Conservation (phyloP, 2,797 vertebrate species). For the Neopelma chrysocephalum region DNA sequence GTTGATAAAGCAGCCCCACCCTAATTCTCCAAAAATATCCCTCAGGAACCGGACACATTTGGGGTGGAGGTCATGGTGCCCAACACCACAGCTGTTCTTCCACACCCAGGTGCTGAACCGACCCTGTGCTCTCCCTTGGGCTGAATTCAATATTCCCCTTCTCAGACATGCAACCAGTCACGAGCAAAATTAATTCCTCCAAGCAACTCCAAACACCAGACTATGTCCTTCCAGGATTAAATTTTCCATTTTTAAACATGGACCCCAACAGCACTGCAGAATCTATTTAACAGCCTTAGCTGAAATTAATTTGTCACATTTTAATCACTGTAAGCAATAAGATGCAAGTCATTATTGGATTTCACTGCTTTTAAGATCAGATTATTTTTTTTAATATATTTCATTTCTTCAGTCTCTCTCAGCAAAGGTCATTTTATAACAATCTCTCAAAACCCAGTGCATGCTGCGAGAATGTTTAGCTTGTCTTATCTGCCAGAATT, state of each 20-base stretch:
- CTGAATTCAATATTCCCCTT: neutral
- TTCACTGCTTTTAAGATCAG: slow-evolving; percentile 3
- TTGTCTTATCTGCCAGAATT: slow-evolving; percentile 29
- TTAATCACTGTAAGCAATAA: neutral
- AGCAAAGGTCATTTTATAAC: neutral
- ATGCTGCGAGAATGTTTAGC: neutral
- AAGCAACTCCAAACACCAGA: neutral
- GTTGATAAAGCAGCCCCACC: neutral
- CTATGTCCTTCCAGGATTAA: neutral
- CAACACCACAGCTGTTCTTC: fast-evolving
- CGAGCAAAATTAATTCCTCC: neutral
- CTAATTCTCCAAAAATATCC: fast-evolving
- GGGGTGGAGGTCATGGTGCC: fast-evolving
- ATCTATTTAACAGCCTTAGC: neutral
- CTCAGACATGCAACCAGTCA: neutral
- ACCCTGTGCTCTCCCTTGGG: fast-evolving
- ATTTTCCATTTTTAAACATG: neutral
- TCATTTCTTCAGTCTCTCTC: neutral
- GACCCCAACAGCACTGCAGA: neutral
- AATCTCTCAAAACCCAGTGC: neutral
- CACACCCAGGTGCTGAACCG: neutral
- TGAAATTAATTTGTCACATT: slow-evolving; percentile 10
- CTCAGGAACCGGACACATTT: neutral
- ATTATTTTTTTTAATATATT: neutral
- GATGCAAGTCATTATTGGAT: neutral